Evolutionary conservation across 1,140 invertebrate genomes (phyloP), one percentile per base, ranked within the genome.

Genomic region (Nomia melanderi): DNA sequence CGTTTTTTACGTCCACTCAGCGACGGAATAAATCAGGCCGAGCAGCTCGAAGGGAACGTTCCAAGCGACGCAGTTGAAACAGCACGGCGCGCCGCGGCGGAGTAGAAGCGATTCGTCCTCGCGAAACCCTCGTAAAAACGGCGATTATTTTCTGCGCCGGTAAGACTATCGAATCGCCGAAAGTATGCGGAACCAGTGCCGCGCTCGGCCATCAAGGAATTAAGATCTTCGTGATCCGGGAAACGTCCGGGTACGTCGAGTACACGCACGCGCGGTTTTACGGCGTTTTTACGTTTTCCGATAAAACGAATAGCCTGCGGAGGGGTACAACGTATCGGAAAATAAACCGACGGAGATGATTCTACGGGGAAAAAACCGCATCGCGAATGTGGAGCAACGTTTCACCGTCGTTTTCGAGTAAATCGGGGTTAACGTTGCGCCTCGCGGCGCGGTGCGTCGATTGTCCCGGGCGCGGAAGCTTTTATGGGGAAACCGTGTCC

Each of bases 1-100:
- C 57, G 20, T 33, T 75, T 44, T 67, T 71, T 71, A 71, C 59
- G 9, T 54, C 14, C 4, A 7, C 36, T 11, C 20, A 7, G 12
- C 0, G 7, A 17, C 25, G 20, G 31, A 39, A 76, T 70, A 76
- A 76, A 69, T 60, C 50, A 33, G 53, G 29, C 12, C 31, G 11
- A 41, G n/a, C 20, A n/a, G n/a, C n/a, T n/a, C 9, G n/a, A 29
- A n/a, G 41, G n/a, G 25, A 70, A 70, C 53, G 56, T 76, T 76
- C 57, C 60, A 69, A 70, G 44, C 33, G 65, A 25, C n/a, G 67
- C 64, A 59, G 47, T 67, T 17, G 53, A 29, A 5, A 23, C 41
- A 4, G 23, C 65, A 20, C n/a, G 17, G 23, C 54, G 41, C 4
- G 11, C n/a, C n/a, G n/a, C n/a, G n/a, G n/a, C n/a, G 39, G 11